Conservation (phyloP, 1,140 invertebrate genomes). For the Ceratina japonica region DNA sequence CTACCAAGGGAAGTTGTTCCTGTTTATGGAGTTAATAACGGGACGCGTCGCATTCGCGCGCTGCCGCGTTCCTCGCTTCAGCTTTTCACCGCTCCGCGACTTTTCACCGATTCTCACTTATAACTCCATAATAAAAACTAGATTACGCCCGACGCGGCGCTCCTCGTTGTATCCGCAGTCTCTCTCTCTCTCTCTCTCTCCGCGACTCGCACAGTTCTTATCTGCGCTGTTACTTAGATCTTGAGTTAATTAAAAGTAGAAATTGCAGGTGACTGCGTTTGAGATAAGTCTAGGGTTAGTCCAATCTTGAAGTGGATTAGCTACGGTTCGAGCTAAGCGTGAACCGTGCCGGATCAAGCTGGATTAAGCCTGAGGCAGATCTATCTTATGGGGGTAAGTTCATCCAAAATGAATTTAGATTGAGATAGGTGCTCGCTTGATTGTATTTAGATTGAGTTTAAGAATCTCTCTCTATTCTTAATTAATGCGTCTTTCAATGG, state of each 20-base stretch:
- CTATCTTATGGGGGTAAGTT: background rate
- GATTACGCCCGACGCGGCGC: too few relatives aligned
- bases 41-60: background rate
- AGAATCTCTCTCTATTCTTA: too few relatives aligned
- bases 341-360: conserved; percentile 11
- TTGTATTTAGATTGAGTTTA: background rate
- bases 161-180: too few relatives aligned
- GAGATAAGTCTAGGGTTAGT: background rate
- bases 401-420: background rate
- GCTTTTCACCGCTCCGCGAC: background rate
- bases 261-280: background rate
- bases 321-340: conserved; percentile 6
- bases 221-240: too few relatives aligned
- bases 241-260: background rate
- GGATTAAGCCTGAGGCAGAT: conserved; percentile 3
- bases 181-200: too few relatives aligned
- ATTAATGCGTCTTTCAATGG: too few relatives aligned
- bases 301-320: conserved; percentile 7
- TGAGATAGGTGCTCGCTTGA: too few relatives aligned
- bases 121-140: too few relatives aligned
- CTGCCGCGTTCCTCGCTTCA: background rate
- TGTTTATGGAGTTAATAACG: conserved; percentile 23
- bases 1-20: background rate
- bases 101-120: too few relatives aligned
- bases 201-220: too few relatives aligned